Base-by-base conservation (phyloP, 2,888 invertebrate genomes). In the Cephus spinipes region DNA sequence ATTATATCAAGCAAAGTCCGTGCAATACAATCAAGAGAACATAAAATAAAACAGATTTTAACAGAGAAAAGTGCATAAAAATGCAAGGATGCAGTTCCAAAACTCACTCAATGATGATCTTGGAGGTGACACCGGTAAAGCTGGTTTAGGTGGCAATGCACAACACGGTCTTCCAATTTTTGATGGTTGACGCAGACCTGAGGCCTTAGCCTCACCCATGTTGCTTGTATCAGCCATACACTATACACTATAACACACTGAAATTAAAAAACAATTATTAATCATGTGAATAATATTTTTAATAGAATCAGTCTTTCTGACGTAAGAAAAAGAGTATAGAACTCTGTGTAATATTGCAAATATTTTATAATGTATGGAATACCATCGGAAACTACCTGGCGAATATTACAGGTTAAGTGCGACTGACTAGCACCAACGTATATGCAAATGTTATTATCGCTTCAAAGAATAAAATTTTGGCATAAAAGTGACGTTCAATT, bases 131-230 rank as follows among this genome's bases (percentile, higher is more conserved):
- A 94, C 92, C 55, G 95, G 95, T 77, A 95, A 91, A n/a, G 94
- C 94, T 81, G 95, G 95, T 90, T 95, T 95, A 12, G 95, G 95
- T 81, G 94, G 92, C 80, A 93, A 92, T 78, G 94, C 93, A 84
- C 94, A 93, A 87, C 95, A 95, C 69, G 94, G 93, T 83, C 95
- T 92, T 79, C 95, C 95, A 87, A 95, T 95, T 92, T 95, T 95
- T 73, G 94, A 93, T 9, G 95, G 95, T 76, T 92, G 94, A 86
- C 94, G 94, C 82, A 95, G 90, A 78, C 94, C 94, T 31, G 95
- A 94, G 79, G 94, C 93, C 87, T 94, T 94, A 33, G 93, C 91
- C 80, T 90, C 90, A 40, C 87, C 86, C 87, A 90, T 90, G 2
- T 74, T 34, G 36, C 33, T 35, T 2, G 30, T 23, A 35, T 76